These are phyloP conservation scores for Oryctes rhinoceros DNA, from an alignment of 1,140 invertebrate species.

Conservation along the genomic window DNA sequence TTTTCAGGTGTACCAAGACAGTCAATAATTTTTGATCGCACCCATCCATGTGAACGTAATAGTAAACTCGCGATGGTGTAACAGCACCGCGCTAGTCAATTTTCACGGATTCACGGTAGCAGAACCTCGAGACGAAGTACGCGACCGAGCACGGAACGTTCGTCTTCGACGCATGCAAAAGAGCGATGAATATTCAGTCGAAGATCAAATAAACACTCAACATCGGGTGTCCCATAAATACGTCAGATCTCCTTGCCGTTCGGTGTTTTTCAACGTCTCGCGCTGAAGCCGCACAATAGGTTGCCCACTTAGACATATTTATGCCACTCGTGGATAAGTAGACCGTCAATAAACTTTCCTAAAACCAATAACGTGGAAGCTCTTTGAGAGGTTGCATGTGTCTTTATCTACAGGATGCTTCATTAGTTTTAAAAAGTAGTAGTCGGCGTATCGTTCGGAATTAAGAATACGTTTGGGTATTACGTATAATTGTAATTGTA, in stretches of 20 bases:
- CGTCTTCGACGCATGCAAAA: background rate
- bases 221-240: background rate
- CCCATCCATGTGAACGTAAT: background rate
- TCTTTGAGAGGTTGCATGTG: no score
- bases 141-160: background rate
- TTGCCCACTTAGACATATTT: background rate
- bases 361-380: no score
- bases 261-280: background rate
- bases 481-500: no score
- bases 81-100: background rate
- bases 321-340: background rate
- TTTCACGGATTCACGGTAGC: no score
- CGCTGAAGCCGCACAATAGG: background rate
- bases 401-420: no score
- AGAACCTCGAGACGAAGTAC: background rate
- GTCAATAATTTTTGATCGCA: no score
- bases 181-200: background rate
- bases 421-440: no score
- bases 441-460: no score
- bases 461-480: no score
- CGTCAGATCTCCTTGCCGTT: background rate
- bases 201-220: constrained; percentile 14
- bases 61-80: background rate
- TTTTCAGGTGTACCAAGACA: no score
- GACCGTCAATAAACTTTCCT: background rate